Evolutionary conservation across 2,113 vertebrate genomes (phyloP), one percentile per base, ranked within the genome.

Genomic region (Desmodus rotundus): DNA sequence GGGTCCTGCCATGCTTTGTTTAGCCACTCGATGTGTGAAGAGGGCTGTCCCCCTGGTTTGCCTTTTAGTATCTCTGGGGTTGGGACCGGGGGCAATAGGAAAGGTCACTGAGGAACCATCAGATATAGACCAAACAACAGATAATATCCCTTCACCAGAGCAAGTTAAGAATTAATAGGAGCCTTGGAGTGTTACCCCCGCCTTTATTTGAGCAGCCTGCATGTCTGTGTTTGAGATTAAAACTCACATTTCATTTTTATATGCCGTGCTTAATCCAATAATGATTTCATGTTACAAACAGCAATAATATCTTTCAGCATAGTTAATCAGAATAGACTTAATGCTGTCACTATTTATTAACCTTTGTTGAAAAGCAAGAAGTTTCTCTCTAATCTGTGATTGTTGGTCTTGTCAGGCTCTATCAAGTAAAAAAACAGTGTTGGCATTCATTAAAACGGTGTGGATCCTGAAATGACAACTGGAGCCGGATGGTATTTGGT

Each of bases 341-440:
- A 99, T 99, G 99, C 99, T 99, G 99, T 99, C 99, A 99, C 99
- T 99, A 99, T 99, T 99, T 99, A 99, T 99, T 99, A 99, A 99
- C 99, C 99, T 99, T 99, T 99, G 99, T 98, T 99, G 99, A 99
- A 99, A 99, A 98, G 98, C 99, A 99, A 99, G 99, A 99, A 99
- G 99, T 99, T 99, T 99, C 99, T 98, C 98, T 97, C 99, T 99
- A 99, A 99, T 99, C 99, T 99, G 98, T 98, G 98, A 99, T 99
- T 99, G 99, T 99, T 99, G 99, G 98, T 98, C 98, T 99, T 99
- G 99, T 99, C 99, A 99, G 99, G 98, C 98, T 99, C 99, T 96
- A 98, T 99, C 98, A 98, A 98, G 98, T 97, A 98, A 98, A 99
- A 98, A 98, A 99, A 98, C 98, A 99, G 98, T 98, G 98, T 98